Evolutionary conservation across 2,888 invertebrate genomes (phyloP), one percentile per base, ranked within the genome.

Genomic region (Aromia moschata): DNA sequence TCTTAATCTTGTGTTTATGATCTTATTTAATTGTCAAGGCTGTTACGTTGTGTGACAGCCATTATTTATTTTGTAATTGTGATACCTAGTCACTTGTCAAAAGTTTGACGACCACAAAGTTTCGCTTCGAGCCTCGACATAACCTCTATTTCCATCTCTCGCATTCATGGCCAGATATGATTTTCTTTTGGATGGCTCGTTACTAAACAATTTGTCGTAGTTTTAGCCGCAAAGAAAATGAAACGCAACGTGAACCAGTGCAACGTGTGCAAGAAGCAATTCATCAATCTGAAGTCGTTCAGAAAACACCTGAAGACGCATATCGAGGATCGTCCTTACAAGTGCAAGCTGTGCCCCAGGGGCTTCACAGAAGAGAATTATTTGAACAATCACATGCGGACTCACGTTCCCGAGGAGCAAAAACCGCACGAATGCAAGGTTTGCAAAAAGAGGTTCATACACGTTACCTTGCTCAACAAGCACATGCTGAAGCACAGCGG

Each of bases 381-480:
- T 64, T 67, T 81, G 40, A 81, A 81, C 58, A 81, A 81, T 69
- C 81, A 81, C 57, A 81, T 81, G 81, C 63, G 72, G 12, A 72
- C 70, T 5, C 73, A 73, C 54, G 55, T 73, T 4, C 81, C 81
- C 2, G 81, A 81, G 25, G 81, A 81, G 38, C 78, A 81, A 55
- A 84, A 83, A 64, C 82, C 82, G 0, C 82, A 82, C 62, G 80
- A 80, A 59, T 84, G 83, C 64, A 72, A 77, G 49, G 73, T 81
- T 10, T 84, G 83, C 62, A 78, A 80, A 47, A 81, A 81, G 66
- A 73, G 81, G 2, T 83, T 83, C 70, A 80, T 83, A 12, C 83
- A 83, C 59, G 74, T 76, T 30, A 80, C 82, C 5, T 71, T 82
- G 59, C 67, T 83, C 16, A 80, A 75, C 41, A 83, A 83, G 59